A percentile compares a stretch with the other conserved stretches of the same genome.
These are phyloP conservation scores for Nothocercus nigrocapillus DNA, from an alignment of 2,113 vertebrate genomes.

Conservation along the genomic window DNA sequence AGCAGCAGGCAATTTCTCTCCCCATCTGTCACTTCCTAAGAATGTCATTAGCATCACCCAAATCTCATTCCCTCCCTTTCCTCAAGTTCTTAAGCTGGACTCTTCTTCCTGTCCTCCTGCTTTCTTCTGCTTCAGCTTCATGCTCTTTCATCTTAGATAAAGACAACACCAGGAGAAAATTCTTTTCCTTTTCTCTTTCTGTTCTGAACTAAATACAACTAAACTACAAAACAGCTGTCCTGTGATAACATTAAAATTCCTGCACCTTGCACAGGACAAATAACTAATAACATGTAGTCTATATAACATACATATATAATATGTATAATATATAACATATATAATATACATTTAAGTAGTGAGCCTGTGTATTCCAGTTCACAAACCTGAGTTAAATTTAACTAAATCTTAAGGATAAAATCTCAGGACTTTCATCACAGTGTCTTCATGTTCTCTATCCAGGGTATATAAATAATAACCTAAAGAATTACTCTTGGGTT, in stretches of 20 bases:
- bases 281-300: background rate
- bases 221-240: background rate
- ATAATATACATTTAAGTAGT: background rate
- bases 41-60: background rate
- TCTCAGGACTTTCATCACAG: background rate
- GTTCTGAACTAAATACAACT: background rate
- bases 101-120: background rate
- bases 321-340: no score
- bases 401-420: background rate
- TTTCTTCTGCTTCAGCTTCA: background rate
- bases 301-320: no score
- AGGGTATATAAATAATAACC: background rate
- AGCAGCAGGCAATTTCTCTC: fast-evolving
- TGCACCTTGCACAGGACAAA: background rate
- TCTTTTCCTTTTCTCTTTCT: background rate
- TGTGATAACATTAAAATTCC: background rate
- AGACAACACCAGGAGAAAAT: background rate
- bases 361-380: background rate
- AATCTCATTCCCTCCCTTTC: background rate
- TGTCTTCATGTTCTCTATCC: background rate
- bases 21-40: background rate
- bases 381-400: background rate
- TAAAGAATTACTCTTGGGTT: background rate
- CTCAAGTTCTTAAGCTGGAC: background rate
- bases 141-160: background rate